Percentiles rank a stretch among this genome's conserved stretches.
phyloP scores from a whole-genome alignment of 1,140 invertebrate genomes.

The Linepithema humile region DNA sequence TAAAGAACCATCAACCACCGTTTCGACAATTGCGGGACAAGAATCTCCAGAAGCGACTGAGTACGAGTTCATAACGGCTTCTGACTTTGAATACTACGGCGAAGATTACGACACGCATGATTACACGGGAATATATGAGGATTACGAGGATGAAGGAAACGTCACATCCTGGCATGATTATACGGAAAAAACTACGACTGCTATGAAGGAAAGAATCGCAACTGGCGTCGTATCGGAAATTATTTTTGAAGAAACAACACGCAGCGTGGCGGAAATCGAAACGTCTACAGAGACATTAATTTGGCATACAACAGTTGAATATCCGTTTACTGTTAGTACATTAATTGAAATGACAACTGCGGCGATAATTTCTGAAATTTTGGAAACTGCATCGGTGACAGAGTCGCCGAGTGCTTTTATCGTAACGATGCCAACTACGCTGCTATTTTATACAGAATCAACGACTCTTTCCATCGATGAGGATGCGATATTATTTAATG shows the following conservation, averaged over 20 bases:
- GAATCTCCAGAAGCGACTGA: not conserved
- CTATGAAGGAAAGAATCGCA: not conserved
- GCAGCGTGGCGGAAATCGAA: too few relatives aligned
- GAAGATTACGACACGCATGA: not conserved
- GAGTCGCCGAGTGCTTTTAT: not conserved
- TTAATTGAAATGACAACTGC: too few relatives aligned
- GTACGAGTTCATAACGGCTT: not conserved
- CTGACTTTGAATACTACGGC: not conserved
- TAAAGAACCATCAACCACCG: not conserved
- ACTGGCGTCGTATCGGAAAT: too few relatives aligned
- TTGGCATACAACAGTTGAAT: too few relatives aligned
- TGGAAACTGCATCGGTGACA: not conserved
- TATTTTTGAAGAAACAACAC: too few relatives aligned
- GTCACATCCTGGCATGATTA: not conserved
- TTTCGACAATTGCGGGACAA: not conserved
- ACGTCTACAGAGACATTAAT: too few relatives aligned
- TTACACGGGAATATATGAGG: not conserved
- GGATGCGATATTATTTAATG: not conserved
- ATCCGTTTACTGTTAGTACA: too few relatives aligned
- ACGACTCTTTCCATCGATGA: not conserved
- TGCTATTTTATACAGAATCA: slow-evolving; percentile 1
- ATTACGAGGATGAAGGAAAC: not conserved
- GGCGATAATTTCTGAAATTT: not conserved
- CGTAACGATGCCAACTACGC: not conserved
- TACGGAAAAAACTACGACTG: not conserved